Evolutionary conservation across 1,140 invertebrate species (phyloP), one percentile per base, ranked within the genome.

Genomic region (Halyomorpha halys): DNA sequence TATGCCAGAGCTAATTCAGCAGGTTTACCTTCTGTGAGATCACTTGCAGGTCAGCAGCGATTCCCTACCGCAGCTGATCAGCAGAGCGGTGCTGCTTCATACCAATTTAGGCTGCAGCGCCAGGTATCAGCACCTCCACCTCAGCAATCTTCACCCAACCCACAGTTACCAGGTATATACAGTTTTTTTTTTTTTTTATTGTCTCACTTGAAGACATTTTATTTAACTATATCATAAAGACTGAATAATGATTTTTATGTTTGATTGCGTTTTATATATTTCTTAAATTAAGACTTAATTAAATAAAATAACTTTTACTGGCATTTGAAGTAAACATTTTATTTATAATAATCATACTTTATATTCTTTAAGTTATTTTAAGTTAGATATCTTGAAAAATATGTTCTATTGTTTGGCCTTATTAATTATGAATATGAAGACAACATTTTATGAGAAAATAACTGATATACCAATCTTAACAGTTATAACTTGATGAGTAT

Each of bases 101-200:
- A 71, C 74, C 79, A 71, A 77, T 77, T 44, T 75, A 78, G 25
- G 78, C 80, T 51, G 78, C 81, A 27, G 82, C 80, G 64, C 61
- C 60, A 63, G 21, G 30, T 68, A 54, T 54, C 59, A 45, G 65
- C 34, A 47, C 65, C 73, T 77, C 18, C 18, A 25, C 53, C 53
- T 56, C 53, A 56, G 14, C 53, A 56, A 23, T 53, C 83, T 16
- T 80, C 82, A 65, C 79, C 83, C 53, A 84, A 81, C 45, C 83
- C 82, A 68, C 83, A 85, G 73, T 75, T 85, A 74, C 81, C 83
- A 80, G 83, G 83, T 84, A 79, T 74, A 74, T 23, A 18, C 74
- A 74, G 78, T 79, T 76, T 3, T 5, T 11, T 23, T 3, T 5
- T 11, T 23, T 25, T 56, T 25, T 25, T 2, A 56, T 15, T 23